Base-by-base conservation (phyloP, 2,888 invertebrate species). In the Argyresthia goedartella region DNA sequence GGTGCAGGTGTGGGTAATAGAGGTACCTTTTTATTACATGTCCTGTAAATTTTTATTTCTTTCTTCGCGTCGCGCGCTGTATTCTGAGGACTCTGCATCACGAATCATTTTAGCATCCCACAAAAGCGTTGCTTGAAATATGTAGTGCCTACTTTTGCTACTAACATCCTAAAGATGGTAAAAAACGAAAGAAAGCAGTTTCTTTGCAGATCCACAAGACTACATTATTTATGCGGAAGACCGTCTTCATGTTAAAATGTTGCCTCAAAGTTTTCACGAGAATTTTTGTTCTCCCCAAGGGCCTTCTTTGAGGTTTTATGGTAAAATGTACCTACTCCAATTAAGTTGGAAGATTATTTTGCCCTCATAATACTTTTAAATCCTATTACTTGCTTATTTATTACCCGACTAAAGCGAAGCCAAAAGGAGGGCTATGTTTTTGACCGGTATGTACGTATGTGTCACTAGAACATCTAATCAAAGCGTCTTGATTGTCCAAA, bases 161-260 rank as follows among this genome's bases (percentile, higher is more conserved):
- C 10, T 25, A 25, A 44, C 1, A n/a, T 14, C 25, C 11, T 45
- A 16, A 46, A 33, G 25, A 46, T 33, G 46, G 11, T 25, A 25
- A 25, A 25, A 25, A 25, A 25, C 25, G 25, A 25, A 25, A 25
- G 6, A 6, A 25, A 25, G 25, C 25, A 25, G 25, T 25, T 25
- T 25, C 3, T 25, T 8, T 48, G 48, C 44, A 15, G 48, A 34
- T 15, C 48, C 48, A 35, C 36, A 35, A 48, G 8, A 6, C 52
- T 56, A 33, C 46, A 56, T 52, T 54, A 56, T 54, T 52, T 54
- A 56, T 47, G 54, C 54, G 35, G 51, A 45, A 36, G 52, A 54
- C 51, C 39, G 52, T 56, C 52, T 53, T 50, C 55, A 54, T 47
- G 55, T 53, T 52, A 52, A 54, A 54, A 55, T 55, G 52, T 52